phyloP scores from a whole-genome alignment of 2,888 invertebrate genomes.

The Opisthograptis luteolata region DNA sequence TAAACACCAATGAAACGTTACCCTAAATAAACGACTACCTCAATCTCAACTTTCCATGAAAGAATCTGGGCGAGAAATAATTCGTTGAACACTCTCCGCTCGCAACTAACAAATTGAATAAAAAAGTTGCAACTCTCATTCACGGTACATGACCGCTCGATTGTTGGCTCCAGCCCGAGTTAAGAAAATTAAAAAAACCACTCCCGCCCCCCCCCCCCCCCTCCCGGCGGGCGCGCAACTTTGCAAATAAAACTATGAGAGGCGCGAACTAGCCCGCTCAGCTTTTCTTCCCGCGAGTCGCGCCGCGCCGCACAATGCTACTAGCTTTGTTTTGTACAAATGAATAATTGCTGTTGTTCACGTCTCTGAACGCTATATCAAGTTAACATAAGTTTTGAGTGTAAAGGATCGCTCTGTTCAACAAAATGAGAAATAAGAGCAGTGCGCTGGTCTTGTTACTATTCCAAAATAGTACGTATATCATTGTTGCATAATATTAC shows the following conservation, averaged over 20 bases:
- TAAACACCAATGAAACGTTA: too few species aligned
- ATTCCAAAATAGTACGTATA: too few species aligned
- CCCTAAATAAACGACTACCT: background rate
- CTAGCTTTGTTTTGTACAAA: constrained; percentile 2
- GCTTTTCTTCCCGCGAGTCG: too few species aligned
- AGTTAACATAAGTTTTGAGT: constrained; percentile 2
- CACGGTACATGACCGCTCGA: constrained; percentile 5
- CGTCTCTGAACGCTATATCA: constrained; percentile 1
- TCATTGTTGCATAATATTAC: too few species aligned
- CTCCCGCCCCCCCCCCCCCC: too few species aligned
- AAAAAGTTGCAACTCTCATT: constrained; percentile 5
- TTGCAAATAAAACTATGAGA: constrained; percentile 19
- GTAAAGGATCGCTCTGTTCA: too few species aligned
- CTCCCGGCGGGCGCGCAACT: constrained; percentile 4
- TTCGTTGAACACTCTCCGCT: background rate
- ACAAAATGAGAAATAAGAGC: background rate
- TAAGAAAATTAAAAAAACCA: constrained; percentile 16
- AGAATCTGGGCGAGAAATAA: background rate
- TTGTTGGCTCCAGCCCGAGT: constrained; percentile 1
- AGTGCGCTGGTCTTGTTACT: too few species aligned
- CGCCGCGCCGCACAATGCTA: background rate
- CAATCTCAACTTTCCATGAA: background rate
- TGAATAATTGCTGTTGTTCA: constrained; percentile 17
- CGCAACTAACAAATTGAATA: constrained; percentile 7
- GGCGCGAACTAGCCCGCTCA: too few species aligned